Base-by-base conservation (phyloP, 2,888 invertebrate genomes). In the Cremastobaeus sp. region DNA sequence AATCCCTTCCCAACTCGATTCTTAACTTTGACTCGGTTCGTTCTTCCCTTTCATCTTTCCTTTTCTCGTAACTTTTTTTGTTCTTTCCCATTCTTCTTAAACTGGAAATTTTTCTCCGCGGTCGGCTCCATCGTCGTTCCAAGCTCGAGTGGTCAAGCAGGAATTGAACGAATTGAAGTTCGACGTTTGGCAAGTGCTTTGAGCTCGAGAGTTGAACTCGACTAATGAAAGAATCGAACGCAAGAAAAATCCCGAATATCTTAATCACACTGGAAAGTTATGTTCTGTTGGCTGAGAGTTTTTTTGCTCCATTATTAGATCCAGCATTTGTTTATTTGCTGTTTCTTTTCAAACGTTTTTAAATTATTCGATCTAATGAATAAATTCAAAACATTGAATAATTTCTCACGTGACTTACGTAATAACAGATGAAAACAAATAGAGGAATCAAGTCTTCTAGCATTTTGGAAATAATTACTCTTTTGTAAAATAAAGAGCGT, bases 81-180 rank as follows among this genome's bases (percentile, higher is more conserved):
- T 71, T 47, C 59, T 18, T 32, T 37, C 8, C 25, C 50, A 14
- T 50, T 34, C 30, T 37, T 39, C 43, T 30, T 47, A 14, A 11
- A 28, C 57, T 25, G n/a, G 20, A 55, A 18, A 48, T 45, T 68
- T 69, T 66, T 64, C 64, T 52, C 64, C 59, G 39, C 66, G 25
- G 21, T 57, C 39, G 35, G 14, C 71, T 74, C 71, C 57, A 76
- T 74, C 76, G 71, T 74, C 68, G 57, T 57, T 69, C 28, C 18
- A 25, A 48, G 57, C 70, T 54, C 69, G 76, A 77, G 70, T 76
- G 74, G 75, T 78, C 73, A 62, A 77, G 76, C 77, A 76, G 77
- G 77, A 80, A 79, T 79, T 78, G 57, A 54, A 52, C 43, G 74
- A 68, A 74, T 74, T 64, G 39, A 69, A 69, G 57, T 69, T 74